These are phyloP conservation scores for Porites evermanni DNA, from an alignment of 92 coral and sea anemone genomes.

Conservation along the genomic window DNA sequence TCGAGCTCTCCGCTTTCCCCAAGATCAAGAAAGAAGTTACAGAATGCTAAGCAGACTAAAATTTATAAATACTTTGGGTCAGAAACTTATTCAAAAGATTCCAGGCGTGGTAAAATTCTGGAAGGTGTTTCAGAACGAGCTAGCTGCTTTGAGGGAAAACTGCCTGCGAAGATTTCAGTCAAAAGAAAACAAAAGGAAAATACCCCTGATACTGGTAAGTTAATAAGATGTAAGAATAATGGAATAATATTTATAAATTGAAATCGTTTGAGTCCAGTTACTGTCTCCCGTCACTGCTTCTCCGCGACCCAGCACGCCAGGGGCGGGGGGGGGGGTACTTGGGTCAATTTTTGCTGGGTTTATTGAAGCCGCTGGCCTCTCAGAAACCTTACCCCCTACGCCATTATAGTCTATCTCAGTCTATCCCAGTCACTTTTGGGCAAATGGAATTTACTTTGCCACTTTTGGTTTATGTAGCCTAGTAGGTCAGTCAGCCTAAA, in stretches of 20 bases:
- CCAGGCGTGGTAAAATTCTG: not conserved
- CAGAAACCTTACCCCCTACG: too few species aligned
- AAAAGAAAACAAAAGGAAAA: conserved; percentile 11
- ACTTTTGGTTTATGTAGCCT: too few species aligned
- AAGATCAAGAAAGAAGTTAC: conserved; percentile 49
- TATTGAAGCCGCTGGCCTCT: too few species aligned
- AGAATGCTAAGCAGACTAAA: conserved; percentile 74
- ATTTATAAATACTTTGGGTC: conserved; percentile 63
- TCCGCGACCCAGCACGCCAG: too few species aligned
- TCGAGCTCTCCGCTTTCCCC: conserved; percentile 75
- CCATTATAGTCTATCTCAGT: too few species aligned
- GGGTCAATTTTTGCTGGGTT: too few species aligned
- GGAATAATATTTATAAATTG: not conserved
- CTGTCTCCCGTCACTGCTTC: too few species aligned
- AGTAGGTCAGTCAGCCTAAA: too few species aligned
- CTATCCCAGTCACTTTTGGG: too few species aligned
- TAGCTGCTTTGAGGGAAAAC: not conserved
- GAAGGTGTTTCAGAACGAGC: not conserved
- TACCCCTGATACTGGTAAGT: not conserved
- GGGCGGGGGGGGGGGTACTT: too few species aligned
- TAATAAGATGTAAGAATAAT: not conserved
- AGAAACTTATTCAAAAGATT: not conserved
- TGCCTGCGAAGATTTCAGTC: not conserved
- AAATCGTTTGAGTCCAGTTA: too few species aligned
- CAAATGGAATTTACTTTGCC: too few species aligned